Evolutionary conservation across 2,797 vertebrate species (phyloP).

Genomic region (Diceros bicornis): DNA sequence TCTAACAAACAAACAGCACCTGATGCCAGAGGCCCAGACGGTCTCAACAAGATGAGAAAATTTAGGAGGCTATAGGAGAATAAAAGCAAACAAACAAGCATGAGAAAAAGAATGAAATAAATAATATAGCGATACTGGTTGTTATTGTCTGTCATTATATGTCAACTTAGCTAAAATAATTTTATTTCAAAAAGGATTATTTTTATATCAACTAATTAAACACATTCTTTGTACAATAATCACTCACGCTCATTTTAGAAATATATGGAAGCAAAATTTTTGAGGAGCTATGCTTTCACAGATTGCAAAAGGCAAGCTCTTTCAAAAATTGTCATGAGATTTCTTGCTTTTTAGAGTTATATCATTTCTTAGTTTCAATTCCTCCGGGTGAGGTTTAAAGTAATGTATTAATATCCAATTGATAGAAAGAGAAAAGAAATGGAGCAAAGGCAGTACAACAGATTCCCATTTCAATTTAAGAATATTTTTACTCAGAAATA

Average conservation of each 20-base stretch:
- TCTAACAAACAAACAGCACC: not conserved
- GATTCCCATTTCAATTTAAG: slow-evolving; percentile 31
- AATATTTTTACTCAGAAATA: slow-evolving; percentile 54
- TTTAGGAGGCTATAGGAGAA: not conserved
- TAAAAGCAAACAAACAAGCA: not conserved
- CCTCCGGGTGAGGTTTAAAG: slow-evolving; percentile 14
- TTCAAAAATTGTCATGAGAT: not conserved
- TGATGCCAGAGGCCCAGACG: not conserved
- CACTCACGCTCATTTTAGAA: not conserved
- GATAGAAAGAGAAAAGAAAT: slow-evolving; percentile 39
- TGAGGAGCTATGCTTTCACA: not conserved
- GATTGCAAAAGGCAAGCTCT: not conserved
- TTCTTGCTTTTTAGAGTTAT: not conserved
- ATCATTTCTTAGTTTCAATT: slow-evolving; percentile 36
- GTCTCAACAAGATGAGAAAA: not conserved
- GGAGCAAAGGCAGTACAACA: not conserved
- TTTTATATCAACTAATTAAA: not conserved
- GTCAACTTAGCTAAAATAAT: not conserved
- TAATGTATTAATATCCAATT: not conserved
- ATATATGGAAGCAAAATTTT: not conserved
- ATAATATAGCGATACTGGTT: not conserved
- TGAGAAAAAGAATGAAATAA: not conserved
- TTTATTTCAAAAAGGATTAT: not conserved
- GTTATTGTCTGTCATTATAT: not conserved
- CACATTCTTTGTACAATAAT: not conserved